These are phyloP conservation scores for Timema podura DNA, from an alignment of 2,888 invertebrate genomes.

Conservation along the genomic window DNA sequence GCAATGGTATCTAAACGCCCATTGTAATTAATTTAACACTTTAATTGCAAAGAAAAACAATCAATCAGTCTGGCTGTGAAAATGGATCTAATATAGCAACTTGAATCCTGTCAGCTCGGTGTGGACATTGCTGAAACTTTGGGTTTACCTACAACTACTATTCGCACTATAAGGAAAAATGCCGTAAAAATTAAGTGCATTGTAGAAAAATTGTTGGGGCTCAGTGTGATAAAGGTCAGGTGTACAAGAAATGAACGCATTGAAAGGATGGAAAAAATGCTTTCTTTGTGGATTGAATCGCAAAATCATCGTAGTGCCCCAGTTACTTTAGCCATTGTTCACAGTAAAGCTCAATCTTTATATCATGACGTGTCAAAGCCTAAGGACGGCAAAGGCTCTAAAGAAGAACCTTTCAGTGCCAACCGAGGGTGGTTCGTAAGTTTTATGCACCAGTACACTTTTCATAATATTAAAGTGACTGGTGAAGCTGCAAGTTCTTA, in stretches of 20 bases:
- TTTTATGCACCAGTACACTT: neutral
- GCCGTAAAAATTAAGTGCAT: neutral
- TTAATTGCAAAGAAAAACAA: neutral
- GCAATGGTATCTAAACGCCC: too few relatives aligned
- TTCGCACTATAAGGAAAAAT: neutral
- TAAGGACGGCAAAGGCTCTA: neutral
- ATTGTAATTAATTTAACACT: too few relatives aligned
- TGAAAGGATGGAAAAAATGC: neutral
- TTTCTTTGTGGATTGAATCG: neutral
- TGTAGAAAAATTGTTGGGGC: neutral
- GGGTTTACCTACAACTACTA: neutral
- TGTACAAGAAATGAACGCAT: neutral
- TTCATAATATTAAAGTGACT: neutral
- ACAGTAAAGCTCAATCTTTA: neutral
- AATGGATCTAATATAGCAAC: neutral
- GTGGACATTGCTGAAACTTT: neutral
- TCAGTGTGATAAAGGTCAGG: neutral
- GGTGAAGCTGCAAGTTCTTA: slow-evolving; percentile 3
- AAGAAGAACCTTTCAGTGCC: neutral
- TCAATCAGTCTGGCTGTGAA: neutral
- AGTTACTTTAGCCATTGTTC: neutral
- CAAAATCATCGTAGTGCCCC: neutral
- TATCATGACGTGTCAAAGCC: neutral
- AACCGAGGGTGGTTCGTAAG: neutral
- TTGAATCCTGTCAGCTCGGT: neutral